These are phyloP conservation scores for Apistogramma diplotaenia DNA, from an alignment of 2,113 vertebrate genomes.

Conservation along the genomic window DNA sequence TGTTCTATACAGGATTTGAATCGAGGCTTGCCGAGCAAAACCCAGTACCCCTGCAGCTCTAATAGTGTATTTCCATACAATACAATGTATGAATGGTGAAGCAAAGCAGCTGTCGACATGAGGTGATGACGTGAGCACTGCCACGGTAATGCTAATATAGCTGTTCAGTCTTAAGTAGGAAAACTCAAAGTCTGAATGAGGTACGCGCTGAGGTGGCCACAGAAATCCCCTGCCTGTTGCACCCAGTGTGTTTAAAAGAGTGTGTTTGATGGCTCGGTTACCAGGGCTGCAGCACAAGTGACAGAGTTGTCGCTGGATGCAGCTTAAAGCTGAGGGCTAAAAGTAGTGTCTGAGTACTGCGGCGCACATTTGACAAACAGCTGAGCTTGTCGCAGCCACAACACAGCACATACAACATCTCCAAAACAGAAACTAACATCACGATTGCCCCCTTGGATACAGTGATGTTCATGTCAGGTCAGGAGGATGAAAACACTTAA, in stretches of 20 bases:
- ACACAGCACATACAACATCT: conserved; percentile 50
- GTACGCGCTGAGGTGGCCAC: conserved; percentile 4
- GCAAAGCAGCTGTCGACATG: conserved; percentile 36
- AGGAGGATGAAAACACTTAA: neutral
- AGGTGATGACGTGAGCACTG: neutral
- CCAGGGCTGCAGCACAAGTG: conserved; percentile 64
- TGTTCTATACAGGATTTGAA: too few relatives aligned
- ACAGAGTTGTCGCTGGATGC: conserved; percentile 60
- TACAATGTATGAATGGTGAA: neutral
- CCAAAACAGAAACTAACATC: conserved; percentile 64
- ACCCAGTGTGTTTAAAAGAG: conserved; percentile 40
- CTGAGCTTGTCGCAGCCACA: conserved; percentile 63
- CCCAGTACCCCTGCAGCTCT: neutral
- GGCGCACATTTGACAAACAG: conserved; percentile 63
- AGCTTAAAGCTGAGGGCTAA: conserved; percentile 61
- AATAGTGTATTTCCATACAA: neutral
- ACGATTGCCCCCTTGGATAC: conserved; percentile 22
- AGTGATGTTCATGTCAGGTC: neutral
- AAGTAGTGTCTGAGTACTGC: conserved; percentile 61
- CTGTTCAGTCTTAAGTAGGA: conserved; percentile 28
- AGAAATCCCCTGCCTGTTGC: conserved; percentile 27
- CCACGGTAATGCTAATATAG: neutral
- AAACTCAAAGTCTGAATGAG: conserved; percentile 18
- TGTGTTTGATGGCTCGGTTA: conserved; percentile 50
- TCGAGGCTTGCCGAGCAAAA: neutral